Evolutionary conservation across 2,113 vertebrate genomes (phyloP).

Genomic region (Microcebus tavaratra): DNA sequence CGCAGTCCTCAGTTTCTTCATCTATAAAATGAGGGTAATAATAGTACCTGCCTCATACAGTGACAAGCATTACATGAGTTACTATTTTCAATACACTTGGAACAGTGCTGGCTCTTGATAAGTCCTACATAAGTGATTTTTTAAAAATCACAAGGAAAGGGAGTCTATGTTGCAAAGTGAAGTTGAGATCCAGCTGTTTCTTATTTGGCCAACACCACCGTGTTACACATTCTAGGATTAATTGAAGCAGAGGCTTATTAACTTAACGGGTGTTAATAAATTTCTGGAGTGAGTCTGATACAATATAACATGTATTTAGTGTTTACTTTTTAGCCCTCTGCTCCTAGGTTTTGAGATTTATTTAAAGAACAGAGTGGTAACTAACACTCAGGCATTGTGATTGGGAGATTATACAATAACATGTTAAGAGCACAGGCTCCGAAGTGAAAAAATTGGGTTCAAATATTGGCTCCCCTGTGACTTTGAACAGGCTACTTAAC

Average conservation of each 20-base stretch:
- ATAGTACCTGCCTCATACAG: background rate
- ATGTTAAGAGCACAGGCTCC: background rate
- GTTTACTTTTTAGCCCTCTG: background rate
- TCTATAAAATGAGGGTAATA: background rate
- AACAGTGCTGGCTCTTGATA: background rate
- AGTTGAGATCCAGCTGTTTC: constrained; percentile 22
- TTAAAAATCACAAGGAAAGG: constrained; percentile 9
- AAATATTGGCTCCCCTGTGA: background rate
- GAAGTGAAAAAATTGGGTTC: background rate
- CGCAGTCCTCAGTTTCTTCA: background rate
- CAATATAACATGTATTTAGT: background rate
- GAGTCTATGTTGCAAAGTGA: background rate
- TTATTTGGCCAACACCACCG: background rate
- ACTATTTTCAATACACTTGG: background rate
- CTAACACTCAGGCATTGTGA: background rate
- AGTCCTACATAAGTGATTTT: background rate
- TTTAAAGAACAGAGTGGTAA: background rate
- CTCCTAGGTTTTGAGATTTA: background rate
- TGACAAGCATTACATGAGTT: background rate
- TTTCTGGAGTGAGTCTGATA: background rate
- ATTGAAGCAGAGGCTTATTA: constrained; percentile 33
- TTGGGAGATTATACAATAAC: background rate
- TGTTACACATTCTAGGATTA: background rate
- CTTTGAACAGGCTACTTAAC: background rate
- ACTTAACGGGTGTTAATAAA: constrained; percentile 32